Evolutionary conservation across 2,888 invertebrate genomes (phyloP).

Genomic region (Aleiodes alternator): DNA sequence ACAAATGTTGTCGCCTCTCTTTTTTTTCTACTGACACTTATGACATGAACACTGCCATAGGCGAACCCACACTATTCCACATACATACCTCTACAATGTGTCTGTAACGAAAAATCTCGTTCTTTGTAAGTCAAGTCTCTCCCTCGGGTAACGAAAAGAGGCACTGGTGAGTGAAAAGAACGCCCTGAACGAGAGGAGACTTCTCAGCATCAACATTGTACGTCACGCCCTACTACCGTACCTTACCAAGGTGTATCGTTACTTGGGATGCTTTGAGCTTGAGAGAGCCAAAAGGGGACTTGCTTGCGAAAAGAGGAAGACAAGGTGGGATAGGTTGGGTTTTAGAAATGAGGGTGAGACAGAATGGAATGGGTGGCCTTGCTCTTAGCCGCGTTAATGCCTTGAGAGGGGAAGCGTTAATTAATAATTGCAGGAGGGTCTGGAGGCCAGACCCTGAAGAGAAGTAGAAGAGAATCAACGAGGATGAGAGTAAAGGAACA

Average conservation of each 20-base stretch:
- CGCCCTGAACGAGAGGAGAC: conserved; percentile 19
- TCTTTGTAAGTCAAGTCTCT: conserved; percentile 44
- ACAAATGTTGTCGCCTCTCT: conserved; percentile 3
- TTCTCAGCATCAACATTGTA: conserved; percentile 7
- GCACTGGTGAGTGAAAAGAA: conserved; percentile 25
- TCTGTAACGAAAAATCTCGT: conserved; percentile 19
- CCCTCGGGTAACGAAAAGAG: conserved; percentile 31
- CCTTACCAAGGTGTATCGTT: conserved; percentile 71
- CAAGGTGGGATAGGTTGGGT: conserved; percentile 38
- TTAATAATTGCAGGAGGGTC: conserved; percentile 74
- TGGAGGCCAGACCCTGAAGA: conserved; percentile 44
- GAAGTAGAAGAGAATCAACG: conserved; percentile 23
- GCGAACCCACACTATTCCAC: neutral
- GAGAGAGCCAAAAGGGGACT: conserved; percentile 50
- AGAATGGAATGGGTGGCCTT: conserved; percentile 53
- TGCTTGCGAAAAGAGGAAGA: conserved; percentile 51
- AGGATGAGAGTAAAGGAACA: conserved; percentile 35
- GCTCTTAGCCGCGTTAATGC: conserved; percentile 74
- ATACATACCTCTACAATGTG: conserved; percentile 31
- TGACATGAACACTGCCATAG: conserved; percentile 12
- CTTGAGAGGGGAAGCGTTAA: conserved; percentile 74
- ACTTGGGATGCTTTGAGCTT: conserved; percentile 70
- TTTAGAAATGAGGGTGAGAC: conserved; percentile 54
- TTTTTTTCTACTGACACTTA: conserved; percentile 3
- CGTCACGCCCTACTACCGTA: conserved; percentile 22